Conservation (phyloP, 2,888 invertebrate genomes). For the Mimachlamys varia region DNA sequence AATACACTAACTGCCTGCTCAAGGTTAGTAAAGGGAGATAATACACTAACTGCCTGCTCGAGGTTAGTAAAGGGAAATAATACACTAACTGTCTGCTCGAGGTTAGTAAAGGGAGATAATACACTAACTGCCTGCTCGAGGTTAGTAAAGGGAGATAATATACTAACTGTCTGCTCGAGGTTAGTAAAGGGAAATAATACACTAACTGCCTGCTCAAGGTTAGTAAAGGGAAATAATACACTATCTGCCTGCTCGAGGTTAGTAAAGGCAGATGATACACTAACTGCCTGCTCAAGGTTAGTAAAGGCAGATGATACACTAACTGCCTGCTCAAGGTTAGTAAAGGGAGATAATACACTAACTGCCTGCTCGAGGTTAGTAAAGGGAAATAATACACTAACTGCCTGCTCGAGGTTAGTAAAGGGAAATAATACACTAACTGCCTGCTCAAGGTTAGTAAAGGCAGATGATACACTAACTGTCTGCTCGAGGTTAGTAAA, state of each 20-base stretch:
- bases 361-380: slow-evolving; percentile 87
- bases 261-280: neutral
- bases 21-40: too few species aligned
- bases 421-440: neutral
- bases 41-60: too few species aligned
- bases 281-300: slow-evolving; percentile 88
- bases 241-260: slow-evolving; percentile 82
- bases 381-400: neutral
- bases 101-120: too few species aligned
- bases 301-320: neutral
- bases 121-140: too few species aligned
- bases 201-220: too few species aligned
- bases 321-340: slow-evolving; percentile 87
- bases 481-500: slow-evolving; percentile 86
- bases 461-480: neutral
- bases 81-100: too few species aligned
- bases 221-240: too few species aligned
- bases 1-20: too few species aligned
- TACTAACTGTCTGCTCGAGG: too few species aligned
- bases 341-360: neutral
- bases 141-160: too few species aligned
- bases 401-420: slow-evolving; percentile 86
- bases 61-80: too few species aligned
- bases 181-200: too few species aligned
- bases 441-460: slow-evolving; percentile 86